Percentiles rank a stretch among this genome's conserved stretches.
Conservation (phyloP, 2,113 vertebrate species). For the Phaetusa simplex region DNA sequence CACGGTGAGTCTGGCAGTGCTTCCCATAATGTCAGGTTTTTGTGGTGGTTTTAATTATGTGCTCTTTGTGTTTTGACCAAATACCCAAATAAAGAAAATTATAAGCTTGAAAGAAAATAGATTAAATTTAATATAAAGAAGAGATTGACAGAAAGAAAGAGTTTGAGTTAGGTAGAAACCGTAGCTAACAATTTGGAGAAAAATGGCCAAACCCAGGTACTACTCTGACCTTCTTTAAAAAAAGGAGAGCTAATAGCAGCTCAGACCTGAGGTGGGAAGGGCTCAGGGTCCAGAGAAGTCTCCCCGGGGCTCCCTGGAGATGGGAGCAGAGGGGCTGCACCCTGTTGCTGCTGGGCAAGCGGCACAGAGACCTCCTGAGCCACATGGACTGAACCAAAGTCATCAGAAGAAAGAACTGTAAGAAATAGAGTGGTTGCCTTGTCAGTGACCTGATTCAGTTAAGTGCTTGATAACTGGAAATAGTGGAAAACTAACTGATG, state of each 20-base stretch:
- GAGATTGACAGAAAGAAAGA: background rate
- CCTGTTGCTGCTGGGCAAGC: background rate
- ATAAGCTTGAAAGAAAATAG: background rate
- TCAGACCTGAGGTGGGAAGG: background rate
- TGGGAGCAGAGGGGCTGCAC: background rate
- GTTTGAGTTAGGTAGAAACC: background rate
- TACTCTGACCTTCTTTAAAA: background rate
- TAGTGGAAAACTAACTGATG: background rate
- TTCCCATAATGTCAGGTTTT: background rate
- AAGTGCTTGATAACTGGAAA: background rate
- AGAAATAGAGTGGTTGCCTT: background rate
- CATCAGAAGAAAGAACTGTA: background rate
- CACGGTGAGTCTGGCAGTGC: background rate
- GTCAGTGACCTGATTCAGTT: background rate
- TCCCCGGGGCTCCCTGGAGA: background rate
- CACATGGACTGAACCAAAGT: background rate
- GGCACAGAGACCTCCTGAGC: background rate
- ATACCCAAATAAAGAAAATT: background rate
- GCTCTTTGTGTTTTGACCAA: background rate
- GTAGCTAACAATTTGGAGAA: background rate
- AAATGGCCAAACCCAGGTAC: background rate
- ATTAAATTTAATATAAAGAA: background rate
- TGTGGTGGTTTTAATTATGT: background rate
- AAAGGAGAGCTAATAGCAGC: background rate
- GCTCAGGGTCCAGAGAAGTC: background rate